phyloP scores from a whole-genome alignment of 2,888 invertebrate genomes.

The Phengaris arion region DNA sequence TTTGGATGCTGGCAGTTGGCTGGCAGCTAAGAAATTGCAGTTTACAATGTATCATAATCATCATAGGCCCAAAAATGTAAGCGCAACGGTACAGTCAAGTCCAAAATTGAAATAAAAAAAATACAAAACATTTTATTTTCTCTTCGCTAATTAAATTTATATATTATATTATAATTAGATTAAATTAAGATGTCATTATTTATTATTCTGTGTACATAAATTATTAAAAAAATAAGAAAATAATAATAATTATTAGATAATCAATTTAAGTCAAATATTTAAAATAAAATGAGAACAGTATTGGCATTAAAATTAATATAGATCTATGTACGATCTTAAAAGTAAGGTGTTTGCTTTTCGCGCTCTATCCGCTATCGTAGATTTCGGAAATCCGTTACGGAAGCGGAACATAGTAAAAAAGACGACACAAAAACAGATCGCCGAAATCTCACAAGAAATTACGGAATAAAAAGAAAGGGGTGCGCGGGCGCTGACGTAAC shows the following conservation, averaged over 20 bases:
- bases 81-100: background rate
- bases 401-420: conserved; percentile 19
- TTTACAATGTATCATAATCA: background rate
- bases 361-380: background rate
- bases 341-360: background rate
- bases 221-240: too few species aligned
- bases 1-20: background rate
- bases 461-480: conserved; percentile 75
- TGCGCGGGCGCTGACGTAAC: conserved; percentile 70
- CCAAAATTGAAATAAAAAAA: background rate
- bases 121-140: too few species aligned
- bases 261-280: background rate
- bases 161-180: too few species aligned
- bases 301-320: background rate
- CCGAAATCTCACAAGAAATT: conserved; percentile 74
- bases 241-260: too few species aligned
- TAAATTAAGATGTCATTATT: too few species aligned
- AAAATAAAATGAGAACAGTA: background rate
- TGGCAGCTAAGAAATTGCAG: background rate
- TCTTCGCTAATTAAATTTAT: too few species aligned
- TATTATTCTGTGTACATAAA: too few species aligned
- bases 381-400: conserved; percentile 1
- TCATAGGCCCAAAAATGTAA: background rate
- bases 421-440: conserved; percentile 51
- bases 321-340: background rate